Conservation (phyloP, 2,888 invertebrate species). For the Acanthosepion pharaonis region DNA sequence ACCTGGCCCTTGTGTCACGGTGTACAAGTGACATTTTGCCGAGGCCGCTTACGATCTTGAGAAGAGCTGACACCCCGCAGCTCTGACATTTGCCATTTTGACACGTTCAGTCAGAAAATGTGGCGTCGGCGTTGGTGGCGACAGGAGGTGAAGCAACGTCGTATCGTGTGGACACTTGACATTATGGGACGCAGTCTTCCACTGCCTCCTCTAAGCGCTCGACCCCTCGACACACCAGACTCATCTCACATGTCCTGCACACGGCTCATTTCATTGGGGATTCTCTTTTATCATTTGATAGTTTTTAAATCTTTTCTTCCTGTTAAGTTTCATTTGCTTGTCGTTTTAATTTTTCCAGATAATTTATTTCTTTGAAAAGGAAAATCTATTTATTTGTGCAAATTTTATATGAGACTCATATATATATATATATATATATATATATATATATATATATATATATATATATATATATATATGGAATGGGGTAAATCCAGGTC, state of each 20-base stretch:
- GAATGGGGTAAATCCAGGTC: too few relatives aligned
- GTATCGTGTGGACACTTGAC: constrained; percentile 9
- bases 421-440: too few relatives aligned
- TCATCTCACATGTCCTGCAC: constrained; percentile 8
- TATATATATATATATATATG: too few relatives aligned
- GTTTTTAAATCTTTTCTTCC: too few relatives aligned
- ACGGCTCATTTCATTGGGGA: neutral
- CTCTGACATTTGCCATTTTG: neutral
- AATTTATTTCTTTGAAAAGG: too few relatives aligned
- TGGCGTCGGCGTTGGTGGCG: neutral
- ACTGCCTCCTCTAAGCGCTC: neutral
- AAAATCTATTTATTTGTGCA: too few relatives aligned
- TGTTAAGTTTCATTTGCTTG: too few relatives aligned
- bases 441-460: too few relatives aligned
- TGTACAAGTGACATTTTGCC: constrained; percentile 22
- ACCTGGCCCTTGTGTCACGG: constrained; percentile 8
- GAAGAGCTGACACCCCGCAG: neutral
- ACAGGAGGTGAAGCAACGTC: neutral
- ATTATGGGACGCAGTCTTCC: neutral
- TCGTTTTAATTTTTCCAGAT: too few relatives aligned
- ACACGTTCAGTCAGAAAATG: neutral
- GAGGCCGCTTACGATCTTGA: constrained; percentile 23
- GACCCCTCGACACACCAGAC: neutral
- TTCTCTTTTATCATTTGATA: neutral
- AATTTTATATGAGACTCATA: too few relatives aligned